Conservation (phyloP, 2,113 vertebrate genomes). For the Microtus montanus region DNA sequence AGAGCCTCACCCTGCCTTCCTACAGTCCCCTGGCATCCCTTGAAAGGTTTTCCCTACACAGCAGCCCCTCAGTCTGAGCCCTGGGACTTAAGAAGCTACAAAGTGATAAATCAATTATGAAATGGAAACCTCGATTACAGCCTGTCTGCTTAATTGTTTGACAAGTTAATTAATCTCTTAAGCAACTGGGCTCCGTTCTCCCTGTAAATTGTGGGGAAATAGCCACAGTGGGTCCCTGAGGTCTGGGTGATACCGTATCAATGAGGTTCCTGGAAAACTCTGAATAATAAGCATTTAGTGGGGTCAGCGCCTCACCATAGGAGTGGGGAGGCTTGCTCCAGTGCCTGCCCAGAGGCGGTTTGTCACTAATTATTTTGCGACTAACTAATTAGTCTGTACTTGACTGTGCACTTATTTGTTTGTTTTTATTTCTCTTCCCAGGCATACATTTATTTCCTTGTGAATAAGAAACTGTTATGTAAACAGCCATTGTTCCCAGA, state of each 20-base stretch:
- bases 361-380: conserved; percentile 80
- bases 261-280: conserved; percentile 74
- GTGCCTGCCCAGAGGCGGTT: conserved; percentile 70
- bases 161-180: conserved; percentile 88
- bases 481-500: conserved; percentile 62
- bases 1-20: neutral
- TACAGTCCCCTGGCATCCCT: neutral
- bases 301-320: conserved; percentile 77
- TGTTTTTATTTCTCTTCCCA: conserved; percentile 66
- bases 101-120: conserved; percentile 86
- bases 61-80: conserved; percentile 29
- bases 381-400: conserved; percentile 75
- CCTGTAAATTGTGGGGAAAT: conserved; percentile 76
- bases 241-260: conserved; percentile 76
- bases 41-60: conserved; percentile 14
- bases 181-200: conserved; percentile 81
- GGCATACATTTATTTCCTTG: conserved; percentile 64
- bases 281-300: conserved; percentile 74
- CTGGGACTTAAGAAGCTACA: conserved; percentile 76
- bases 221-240: conserved; percentile 75
- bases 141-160: conserved; percentile 87
- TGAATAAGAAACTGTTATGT: conserved; percentile 53
- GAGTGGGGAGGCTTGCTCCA: conserved; percentile 62
- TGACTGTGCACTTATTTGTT: conserved; percentile 41
- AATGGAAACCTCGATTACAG: conserved; percentile 82